phyloP scores from a whole-genome alignment of 2,888 invertebrate species.

The Rhopalosiphum nymphaeae region DNA sequence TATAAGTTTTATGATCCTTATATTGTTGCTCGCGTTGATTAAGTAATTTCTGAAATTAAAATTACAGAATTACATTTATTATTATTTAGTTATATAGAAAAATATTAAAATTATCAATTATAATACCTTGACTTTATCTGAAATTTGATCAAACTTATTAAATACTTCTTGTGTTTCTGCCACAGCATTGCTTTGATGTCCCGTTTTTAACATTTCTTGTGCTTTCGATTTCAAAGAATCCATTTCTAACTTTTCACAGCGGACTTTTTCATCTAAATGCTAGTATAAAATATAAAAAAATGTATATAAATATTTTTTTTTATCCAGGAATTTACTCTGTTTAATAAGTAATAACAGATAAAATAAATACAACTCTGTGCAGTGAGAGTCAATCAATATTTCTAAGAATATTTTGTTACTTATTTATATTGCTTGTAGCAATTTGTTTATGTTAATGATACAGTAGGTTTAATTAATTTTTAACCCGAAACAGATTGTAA shows the following conservation, averaged over 20 bases:
- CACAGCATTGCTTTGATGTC: slow-evolving; percentile 86
- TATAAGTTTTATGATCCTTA: slow-evolving; percentile 88
- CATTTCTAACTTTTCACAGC: slow-evolving; percentile 91
- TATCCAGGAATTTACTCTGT: not conserved
- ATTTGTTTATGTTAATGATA: not conserved
- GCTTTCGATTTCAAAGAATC: slow-evolving; percentile 88
- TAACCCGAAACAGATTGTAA: not conserved
- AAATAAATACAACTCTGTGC: not conserved
- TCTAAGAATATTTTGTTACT: not conserved
- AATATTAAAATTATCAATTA: not conserved
- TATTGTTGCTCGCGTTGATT: slow-evolving; percentile 87
- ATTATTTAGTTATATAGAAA: not conserved
- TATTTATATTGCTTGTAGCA: not conserved
- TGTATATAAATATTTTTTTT: not conserved
- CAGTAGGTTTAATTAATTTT: not conserved
- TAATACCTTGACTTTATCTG: slow-evolving; percentile 79
- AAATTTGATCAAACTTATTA: slow-evolving; percentile 84
- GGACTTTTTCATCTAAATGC: slow-evolving; percentile 87
- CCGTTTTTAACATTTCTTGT: slow-evolving; percentile 86
- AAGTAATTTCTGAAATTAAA: slow-evolving; percentile 74
- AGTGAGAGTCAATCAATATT: not conserved
- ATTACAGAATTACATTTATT: not conserved
- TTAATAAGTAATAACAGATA: not conserved
- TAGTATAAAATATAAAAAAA: slow-evolving; percentile 67
- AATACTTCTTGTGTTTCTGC: slow-evolving; percentile 88